Conservation (phyloP, 2,888 invertebrate genomes). For the Sycophila texana region DNA sequence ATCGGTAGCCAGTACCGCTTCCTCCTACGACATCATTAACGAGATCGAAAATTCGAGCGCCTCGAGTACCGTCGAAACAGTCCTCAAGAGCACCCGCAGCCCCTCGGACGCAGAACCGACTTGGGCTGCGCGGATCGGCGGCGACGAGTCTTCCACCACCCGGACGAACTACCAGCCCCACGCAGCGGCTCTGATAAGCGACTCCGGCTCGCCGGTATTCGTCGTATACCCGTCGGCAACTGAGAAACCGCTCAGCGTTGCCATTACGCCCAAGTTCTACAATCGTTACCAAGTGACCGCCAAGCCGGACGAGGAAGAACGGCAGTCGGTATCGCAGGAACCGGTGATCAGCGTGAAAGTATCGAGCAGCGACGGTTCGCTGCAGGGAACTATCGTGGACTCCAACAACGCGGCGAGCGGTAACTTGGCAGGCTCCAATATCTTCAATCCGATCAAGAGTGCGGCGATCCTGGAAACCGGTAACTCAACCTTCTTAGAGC, state of each 20-base stretch:
- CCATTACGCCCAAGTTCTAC: slow-evolving; percentile 67
- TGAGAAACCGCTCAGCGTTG: slow-evolving; percentile 59
- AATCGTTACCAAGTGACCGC: slow-evolving; percentile 59
- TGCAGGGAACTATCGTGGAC: slow-evolving; percentile 22
- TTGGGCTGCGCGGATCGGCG: background rate
- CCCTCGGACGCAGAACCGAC: background rate
- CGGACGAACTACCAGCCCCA: slow-evolving; percentile 38
- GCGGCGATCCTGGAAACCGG: slow-evolving; percentile 63
- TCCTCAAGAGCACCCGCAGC: slow-evolving; percentile 5
- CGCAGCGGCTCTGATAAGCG: slow-evolving; percentile 34
- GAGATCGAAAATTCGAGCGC: slow-evolving; percentile 45
- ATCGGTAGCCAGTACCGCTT: background rate
- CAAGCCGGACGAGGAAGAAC: slow-evolving; percentile 45
- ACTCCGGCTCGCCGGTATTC: slow-evolving; percentile 50
- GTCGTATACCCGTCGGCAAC: slow-evolving; percentile 51
- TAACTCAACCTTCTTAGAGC: slow-evolving; percentile 68
- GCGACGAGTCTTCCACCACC: background rate
- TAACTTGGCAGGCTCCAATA: slow-evolving; percentile 62
- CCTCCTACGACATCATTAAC: slow-evolving; percentile 36
- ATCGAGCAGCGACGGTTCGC: slow-evolving; percentile 40
- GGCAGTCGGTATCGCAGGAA: slow-evolving; percentile 67
- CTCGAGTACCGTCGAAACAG: background rate
- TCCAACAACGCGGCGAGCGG: slow-evolving; percentile 66
- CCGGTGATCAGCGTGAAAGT: slow-evolving; percentile 60
- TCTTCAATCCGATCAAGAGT: slow-evolving; percentile 71